Conservation (phyloP, 2,888 invertebrate species). For the Diachrysia chrysitis region DNA sequence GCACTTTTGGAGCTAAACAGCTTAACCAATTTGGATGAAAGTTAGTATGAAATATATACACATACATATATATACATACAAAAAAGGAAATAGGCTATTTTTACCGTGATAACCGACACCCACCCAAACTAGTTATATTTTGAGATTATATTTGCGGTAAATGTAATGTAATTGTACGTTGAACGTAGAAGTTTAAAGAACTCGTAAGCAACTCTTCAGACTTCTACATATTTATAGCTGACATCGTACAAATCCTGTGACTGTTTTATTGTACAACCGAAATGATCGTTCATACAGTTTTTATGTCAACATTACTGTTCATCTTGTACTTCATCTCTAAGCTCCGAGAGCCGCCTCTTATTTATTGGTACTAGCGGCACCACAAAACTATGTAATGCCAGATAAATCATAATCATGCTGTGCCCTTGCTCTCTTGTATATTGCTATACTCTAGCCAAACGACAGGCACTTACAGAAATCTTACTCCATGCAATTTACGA, state of each 20-base stretch:
- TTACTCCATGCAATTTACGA: neutral
- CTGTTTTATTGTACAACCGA: neutral
- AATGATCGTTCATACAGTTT: neutral
- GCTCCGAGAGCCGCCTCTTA: conserved; percentile 7
- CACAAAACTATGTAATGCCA: conserved; percentile 35
- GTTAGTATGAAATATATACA: too few relatives aligned
- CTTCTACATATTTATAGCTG: neutral
- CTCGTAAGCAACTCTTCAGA: neutral
- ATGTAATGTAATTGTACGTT: too few relatives aligned
- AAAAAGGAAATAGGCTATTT: too few relatives aligned
- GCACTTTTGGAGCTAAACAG: too few relatives aligned
- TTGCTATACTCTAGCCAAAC: conserved; percentile 12
- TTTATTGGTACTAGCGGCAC: conserved; percentile 25
- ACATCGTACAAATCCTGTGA: neutral
- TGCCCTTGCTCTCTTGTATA: conserved; percentile 12
- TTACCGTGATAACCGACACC: too few relatives aligned
- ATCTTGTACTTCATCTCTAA: conserved; percentile 6
- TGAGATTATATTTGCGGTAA: too few relatives aligned
- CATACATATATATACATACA: too few relatives aligned
- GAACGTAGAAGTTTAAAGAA: neutral
- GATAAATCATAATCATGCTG: conserved; percentile 40
- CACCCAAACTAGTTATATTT: too few relatives aligned
- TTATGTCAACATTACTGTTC: conserved; percentile 15
- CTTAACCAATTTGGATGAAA: too few relatives aligned
- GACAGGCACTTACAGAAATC: conserved; percentile 12